These are phyloP conservation scores for Tetramorium parvispinum DNA, from an alignment of 1,140 invertebrate species.

Conservation along the genomic window DNA sequence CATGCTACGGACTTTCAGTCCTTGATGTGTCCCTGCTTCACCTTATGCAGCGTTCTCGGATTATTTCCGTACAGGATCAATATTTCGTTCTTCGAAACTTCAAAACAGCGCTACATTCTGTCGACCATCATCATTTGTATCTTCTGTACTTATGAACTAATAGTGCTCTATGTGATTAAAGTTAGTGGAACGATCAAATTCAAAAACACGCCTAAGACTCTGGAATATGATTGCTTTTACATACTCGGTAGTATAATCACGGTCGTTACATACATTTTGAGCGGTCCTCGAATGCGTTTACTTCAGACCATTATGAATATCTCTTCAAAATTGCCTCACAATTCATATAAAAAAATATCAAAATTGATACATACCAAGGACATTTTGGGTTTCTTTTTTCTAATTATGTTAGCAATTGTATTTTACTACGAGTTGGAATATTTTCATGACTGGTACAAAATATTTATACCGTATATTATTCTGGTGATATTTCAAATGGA, in stretches of 20 bases:
- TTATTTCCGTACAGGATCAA: slow-evolving; percentile 66
- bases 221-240: slow-evolving; percentile 72
- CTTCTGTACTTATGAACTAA: not conserved
- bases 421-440: too few species aligned
- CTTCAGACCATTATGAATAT: slow-evolving; percentile 63
- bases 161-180: slow-evolving; percentile 69
- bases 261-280: slow-evolving; percentile 54
- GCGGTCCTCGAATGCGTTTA: slow-evolving; percentile 55
- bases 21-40: slow-evolving; percentile 61
- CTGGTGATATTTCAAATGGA: slow-evolving; percentile 73
- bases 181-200: slow-evolving; percentile 43
- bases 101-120: slow-evolving; percentile 25
- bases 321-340: slow-evolving; percentile 63
- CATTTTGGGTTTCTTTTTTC: slow-evolving; percentile 68
- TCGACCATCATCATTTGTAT: slow-evolving; percentile 48
- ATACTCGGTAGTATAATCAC: slow-evolving; percentile 43
- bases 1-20: slow-evolving; percentile 31
- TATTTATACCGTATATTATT: slow-evolving; percentile 60
- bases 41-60: slow-evolving; percentile 62
- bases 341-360: slow-evolving; percentile 66
- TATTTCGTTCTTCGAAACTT: slow-evolving; percentile 25
- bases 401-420: slow-evolving; percentile 12
- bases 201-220: slow-evolving; percentile 43
- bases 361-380: slow-evolving; percentile 77
- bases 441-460: slow-evolving; percentile 3